Evolutionary conservation across 2,797 vertebrate species (phyloP), one percentile per base, ranked within the genome.

Genomic region (Darevskia mixta): DNA sequence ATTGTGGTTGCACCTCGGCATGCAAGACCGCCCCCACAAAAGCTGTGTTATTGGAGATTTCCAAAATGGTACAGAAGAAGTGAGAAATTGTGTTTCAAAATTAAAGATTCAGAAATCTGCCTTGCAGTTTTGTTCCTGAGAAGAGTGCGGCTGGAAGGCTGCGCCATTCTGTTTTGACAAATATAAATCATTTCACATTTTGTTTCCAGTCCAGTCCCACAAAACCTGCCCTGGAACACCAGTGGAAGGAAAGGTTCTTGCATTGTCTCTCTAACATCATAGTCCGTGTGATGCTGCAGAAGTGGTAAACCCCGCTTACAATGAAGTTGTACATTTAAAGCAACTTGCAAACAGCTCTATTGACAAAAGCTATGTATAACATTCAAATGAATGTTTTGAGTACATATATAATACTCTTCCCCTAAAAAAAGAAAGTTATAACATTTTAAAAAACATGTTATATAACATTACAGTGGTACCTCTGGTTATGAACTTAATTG

Each of bases 81-180:
- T 95, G 88, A 94, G 90, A 95, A 94, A 87, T 90, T 91, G 81
- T 95, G 83, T 92, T 95, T 92, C 92, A 96, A 92, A 95, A 94
- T 95, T 94, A 95, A 90, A 89, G 92, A 90, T 88, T 83, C 82
- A 82, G 92, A 93, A 95, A 96, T 95, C 94, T 96, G 95, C 88
- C 95, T 95, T 89, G 82, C 91, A 86, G 88, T 94, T 94, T 0
- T 93, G 85, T 71, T 86, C 90, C 90, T 72, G 6, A 45, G 69
- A 35, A 43, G 80, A 82, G 67, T 71, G 71, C 23, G 18, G 83
- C 85, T 49, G 87, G 79, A 25, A 90, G 6, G 83, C 20, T 55
- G 85, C 45, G 86, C 84, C 85, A 86, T 81, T 95, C 86, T 85
- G 89, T 87, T 76, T 45, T 90, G 83, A 90, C 66, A 95, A 93